These are phyloP conservation scores for Eupithecia subumbrata DNA, from an alignment of 2,888 invertebrate species.

Conservation along the genomic window DNA sequence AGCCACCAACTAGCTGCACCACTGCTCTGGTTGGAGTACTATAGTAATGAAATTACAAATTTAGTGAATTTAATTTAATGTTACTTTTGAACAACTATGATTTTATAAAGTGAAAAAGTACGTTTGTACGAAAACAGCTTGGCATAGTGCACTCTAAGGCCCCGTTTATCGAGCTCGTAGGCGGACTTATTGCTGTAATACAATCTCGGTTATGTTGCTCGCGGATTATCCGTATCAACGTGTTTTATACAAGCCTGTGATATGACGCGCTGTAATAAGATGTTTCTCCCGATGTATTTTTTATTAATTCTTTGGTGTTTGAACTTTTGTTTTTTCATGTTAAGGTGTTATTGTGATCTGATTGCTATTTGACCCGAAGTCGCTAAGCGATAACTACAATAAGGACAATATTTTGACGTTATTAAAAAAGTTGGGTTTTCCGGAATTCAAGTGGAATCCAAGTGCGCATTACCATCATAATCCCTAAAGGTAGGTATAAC, in stretches of 20 bases:
- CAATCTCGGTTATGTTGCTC: constrained; percentile 81
- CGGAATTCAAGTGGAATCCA: neutral
- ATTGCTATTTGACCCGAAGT: neutral
- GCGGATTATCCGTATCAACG: constrained; percentile 75
- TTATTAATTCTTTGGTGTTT: constrained; percentile 29
- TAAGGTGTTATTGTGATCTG: neutral
- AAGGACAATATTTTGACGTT: neutral
- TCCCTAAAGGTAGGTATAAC: neutral
- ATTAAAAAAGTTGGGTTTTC: neutral
- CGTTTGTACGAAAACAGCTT: constrained; percentile 2
- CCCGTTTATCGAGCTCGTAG: constrained; percentile 74
- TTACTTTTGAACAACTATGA: neutral
- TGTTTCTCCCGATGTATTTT: constrained; percentile 36
- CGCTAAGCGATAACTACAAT: neutral
- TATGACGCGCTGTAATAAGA: constrained; percentile 37
- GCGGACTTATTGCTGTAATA: constrained; percentile 80
- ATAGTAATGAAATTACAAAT: neutral
- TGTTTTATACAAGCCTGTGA: constrained; percentile 57
- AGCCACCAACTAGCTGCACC: no score
- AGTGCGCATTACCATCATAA: neutral
- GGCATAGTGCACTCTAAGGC: constrained; percentile 50
- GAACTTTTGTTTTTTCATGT: neutral
- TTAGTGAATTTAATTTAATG: neutral
- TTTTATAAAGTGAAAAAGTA: neutral
- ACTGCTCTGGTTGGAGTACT: no score